Percentiles rank a stretch among this genome's conserved stretches.
Conservation (phyloP, 2,797 vertebrate genomes). For the Caiman crocodilus region DNA sequence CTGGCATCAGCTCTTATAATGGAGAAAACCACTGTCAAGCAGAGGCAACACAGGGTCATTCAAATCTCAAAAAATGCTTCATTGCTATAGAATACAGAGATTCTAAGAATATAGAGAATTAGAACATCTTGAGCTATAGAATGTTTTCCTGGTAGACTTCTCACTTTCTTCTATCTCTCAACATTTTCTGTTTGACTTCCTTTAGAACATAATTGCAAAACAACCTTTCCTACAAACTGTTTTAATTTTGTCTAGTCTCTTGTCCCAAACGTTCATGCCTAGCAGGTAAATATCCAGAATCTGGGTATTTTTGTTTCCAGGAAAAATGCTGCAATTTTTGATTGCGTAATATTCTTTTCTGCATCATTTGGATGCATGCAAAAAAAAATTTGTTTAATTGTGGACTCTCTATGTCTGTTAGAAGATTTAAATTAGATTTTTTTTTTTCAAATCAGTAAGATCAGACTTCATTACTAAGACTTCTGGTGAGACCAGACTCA, state of each 20-base stretch:
- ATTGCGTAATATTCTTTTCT: too few species aligned
- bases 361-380: too few species aligned
- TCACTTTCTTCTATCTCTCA: background rate
- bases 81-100: background rate
- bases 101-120: too few species aligned
- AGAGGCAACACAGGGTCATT: background rate
- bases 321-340: background rate
- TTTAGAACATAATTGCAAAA: background rate
- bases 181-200: background rate
- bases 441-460: too few species aligned
- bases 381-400: background rate
- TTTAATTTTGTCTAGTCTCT: background rate
- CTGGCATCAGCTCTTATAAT: background rate
- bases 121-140: background rate
- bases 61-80: background rate
- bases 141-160: background rate
- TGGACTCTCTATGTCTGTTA: background rate
- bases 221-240: background rate
- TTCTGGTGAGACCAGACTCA: too few species aligned
- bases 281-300: background rate
- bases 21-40: background rate
- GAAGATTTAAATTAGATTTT: too few species aligned
- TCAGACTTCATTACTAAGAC: too few species aligned
- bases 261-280: background rate
- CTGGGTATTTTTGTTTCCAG: background rate